Evolutionary conservation across 2,113 vertebrate species (phyloP), one percentile per base, ranked within the genome.

Genomic region (Boulengeromyrus knoepffleri): DNA sequence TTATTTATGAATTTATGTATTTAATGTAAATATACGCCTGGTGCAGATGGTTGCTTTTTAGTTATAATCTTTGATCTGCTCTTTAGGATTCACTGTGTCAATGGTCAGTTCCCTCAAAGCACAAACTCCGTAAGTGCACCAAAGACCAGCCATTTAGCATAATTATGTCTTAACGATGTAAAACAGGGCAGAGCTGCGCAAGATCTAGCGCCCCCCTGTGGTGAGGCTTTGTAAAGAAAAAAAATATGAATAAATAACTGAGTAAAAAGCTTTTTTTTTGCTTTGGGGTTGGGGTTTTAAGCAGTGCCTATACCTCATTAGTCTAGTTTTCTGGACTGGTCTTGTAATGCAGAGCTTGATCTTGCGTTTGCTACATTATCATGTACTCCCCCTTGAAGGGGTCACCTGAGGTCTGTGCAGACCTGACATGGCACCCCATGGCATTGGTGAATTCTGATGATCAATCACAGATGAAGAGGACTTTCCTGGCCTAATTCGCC

Each of bases 161-260:
- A 50, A 46, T 66, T 87, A 70, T 70, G 47, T 53, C 19, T 19
- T 15, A 77, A 89, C 31, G 45, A 5, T 24, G 31, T 49, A 62
- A 42, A 88, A 87, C 85, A 77, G 42, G 53, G 53, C 17, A 17
- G 27, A 47, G 46, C 50, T 36, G 17, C 31, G 21, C 84, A 42
- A 74, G 31, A 3, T 90, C 66, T 70, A n/a, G 58, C 36, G 62
- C 50, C 88, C 77, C 74, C 88, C 9, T 91, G 52, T 89, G 91
- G 87, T 19, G 58, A 27, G 36, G 88, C 58, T 53, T 86, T 86
- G 84, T 86, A 86, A 52, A 52, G 12, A 27, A 88, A 21, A n/a
- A 52, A n/a, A 24, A 66, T 27, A 39, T 19, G 5, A 85, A 19
- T 10, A 13, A 56, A 87, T 53, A n/a, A 39, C 27, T 27, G 24